phyloP scores from a whole-genome alignment of 2,888 invertebrate species.

The Parnassius smintheus region DNA sequence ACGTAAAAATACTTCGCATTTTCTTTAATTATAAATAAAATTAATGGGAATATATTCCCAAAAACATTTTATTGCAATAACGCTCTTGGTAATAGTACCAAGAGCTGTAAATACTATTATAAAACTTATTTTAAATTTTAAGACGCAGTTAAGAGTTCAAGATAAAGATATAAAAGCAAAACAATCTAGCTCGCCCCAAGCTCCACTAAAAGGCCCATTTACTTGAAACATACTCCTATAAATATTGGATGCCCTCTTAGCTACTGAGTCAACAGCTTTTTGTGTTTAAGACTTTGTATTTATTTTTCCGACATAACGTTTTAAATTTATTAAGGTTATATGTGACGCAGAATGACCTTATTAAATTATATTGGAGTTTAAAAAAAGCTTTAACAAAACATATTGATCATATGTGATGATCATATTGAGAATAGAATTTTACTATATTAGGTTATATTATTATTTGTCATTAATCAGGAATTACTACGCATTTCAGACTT shows the following conservation, averaged over 20 bases:
- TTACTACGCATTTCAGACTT: too few relatives aligned
- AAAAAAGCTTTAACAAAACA: not conserved
- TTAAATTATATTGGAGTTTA: not conserved
- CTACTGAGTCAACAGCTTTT: slow-evolving; percentile 23
- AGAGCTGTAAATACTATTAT: not conserved
- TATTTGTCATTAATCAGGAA: too few relatives aligned
- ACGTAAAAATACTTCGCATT: too few relatives aligned
- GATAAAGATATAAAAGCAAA: slow-evolving; percentile 16
- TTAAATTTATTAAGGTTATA: slow-evolving; percentile 7
- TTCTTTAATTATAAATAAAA: too few relatives aligned
- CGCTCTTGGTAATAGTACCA: too few relatives aligned
- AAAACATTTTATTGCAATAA: too few relatives aligned
- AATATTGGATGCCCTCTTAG: slow-evolving; percentile 24
- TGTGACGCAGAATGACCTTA: too few relatives aligned
- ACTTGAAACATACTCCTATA: slow-evolving; percentile 29
- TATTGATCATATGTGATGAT: too few relatives aligned
- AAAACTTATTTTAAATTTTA: not conserved
- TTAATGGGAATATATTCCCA: too few relatives aligned
- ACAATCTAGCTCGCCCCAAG: slow-evolving; percentile 12
- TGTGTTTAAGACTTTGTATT: slow-evolving; percentile 19
- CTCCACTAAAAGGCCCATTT: slow-evolving; percentile 26
- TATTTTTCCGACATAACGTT: slow-evolving; percentile 19
- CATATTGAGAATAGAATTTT: too few relatives aligned
- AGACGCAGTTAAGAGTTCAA: slow-evolving; percentile 18
- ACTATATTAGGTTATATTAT: too few relatives aligned